Conservation (phyloP, 2,888 invertebrate genomes). For the Pseudococcus viburni region DNA sequence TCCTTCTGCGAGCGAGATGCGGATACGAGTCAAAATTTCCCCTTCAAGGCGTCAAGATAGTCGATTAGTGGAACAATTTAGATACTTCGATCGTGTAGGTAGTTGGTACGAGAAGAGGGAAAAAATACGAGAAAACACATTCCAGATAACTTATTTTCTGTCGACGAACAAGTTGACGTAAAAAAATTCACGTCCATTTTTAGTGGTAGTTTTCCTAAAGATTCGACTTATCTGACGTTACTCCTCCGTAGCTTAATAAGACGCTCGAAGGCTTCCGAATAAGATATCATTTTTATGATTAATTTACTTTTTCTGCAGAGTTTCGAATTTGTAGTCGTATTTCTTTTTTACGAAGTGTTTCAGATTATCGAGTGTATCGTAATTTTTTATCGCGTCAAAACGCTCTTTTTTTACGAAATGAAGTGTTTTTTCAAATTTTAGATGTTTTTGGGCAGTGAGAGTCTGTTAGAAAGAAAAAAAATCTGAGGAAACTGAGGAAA, state of each 20-base stretch:
- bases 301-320: not conserved
- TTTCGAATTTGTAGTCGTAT: not conserved
- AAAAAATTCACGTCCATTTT: slow-evolving; percentile 29
- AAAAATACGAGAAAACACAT: not conserved
- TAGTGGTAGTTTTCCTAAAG: not conserved
- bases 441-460: no score
- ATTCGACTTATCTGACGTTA: not conserved
- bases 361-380: not conserved
- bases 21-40: not conserved
- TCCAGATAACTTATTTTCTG: not conserved
- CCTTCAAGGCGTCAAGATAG: not conserved
- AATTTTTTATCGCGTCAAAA: no score
- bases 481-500: no score
- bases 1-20: not conserved
- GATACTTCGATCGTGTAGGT: not conserved
- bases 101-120: no score
- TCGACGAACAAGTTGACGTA: not conserved
- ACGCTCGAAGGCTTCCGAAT: not conserved
- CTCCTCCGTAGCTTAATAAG: not conserved
- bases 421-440: no score
- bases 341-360: not conserved
- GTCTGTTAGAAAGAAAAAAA: no score
- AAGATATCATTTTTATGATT: not conserved
- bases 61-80: slow-evolving; percentile 10
- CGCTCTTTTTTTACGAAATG: no score